phyloP scores from a whole-genome alignment of 2,797 vertebrate species.

The Orientallactaga sibirica region DNA sequence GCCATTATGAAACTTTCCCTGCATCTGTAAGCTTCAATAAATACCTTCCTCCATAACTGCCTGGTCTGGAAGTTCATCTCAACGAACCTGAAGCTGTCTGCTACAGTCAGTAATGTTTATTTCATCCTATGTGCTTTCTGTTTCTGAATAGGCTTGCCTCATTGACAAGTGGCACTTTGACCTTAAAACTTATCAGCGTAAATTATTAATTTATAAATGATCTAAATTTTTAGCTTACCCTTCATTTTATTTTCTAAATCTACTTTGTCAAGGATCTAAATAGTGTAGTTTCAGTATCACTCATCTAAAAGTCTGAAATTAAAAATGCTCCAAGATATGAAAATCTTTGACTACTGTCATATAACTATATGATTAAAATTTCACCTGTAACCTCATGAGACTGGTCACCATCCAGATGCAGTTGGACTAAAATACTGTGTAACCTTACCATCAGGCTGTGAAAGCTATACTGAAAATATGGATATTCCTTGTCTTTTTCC shows the following conservation, averaged over 20 bases:
- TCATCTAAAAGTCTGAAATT: background rate
- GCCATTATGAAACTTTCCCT: too few species aligned
- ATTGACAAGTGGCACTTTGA: background rate
- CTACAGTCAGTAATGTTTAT: background rate
- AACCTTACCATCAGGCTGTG: background rate
- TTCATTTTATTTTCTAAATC: slow-evolving; percentile 41
- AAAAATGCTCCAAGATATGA: background rate
- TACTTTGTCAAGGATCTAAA: background rate
- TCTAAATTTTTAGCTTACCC: background rate
- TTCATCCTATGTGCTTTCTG: background rate
- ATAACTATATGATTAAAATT: background rate
- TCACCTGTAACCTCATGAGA: background rate
- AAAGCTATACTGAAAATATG: background rate
- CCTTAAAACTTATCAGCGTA: background rate
- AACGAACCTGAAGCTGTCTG: too few species aligned
- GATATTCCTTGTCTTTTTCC: background rate
- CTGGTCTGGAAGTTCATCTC: too few species aligned
- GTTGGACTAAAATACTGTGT: background rate
- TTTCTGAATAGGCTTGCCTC: background rate
- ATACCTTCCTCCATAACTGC: too few species aligned
- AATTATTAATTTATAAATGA: background rate
- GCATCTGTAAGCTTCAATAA: too few species aligned
- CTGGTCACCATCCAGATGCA: background rate
- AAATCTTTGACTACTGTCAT: background rate
- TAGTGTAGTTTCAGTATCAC: background rate